Percentiles rank a stretch among this genome's conserved stretches.
Evolutionary conservation across 2,113 vertebrate genomes (phyloP).

Genomic region (Steatornis caripensis): DNA sequence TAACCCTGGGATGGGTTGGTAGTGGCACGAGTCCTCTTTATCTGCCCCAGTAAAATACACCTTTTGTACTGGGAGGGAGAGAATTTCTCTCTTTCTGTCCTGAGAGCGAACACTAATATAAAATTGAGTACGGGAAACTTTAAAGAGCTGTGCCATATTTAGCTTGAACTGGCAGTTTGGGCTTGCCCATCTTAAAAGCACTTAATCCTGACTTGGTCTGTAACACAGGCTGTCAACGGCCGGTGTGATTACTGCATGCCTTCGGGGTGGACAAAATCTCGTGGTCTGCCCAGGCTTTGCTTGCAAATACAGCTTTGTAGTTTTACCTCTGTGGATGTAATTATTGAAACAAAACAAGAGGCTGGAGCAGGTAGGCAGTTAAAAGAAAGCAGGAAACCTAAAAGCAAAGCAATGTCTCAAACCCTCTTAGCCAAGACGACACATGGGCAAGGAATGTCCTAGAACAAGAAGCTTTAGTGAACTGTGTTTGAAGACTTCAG

Average conservation of each 20-base stretch:
- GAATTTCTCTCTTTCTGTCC: not conserved
- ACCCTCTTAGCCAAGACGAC: not conserved
- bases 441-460: not conserved
- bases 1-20: not conserved
- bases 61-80: not conserved
- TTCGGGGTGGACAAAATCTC: not conserved
- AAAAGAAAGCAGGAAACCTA: not conserved
- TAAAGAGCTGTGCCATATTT: not conserved
- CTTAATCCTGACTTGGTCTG: not conserved
- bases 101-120: not conserved
- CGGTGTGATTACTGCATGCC: not conserved
- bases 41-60: not conserved
- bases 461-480: not conserved
- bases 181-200: not conserved
- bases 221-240: not conserved
- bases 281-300: not conserved
- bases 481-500: not conserved
- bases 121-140: not conserved
- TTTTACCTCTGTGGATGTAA: not conserved
- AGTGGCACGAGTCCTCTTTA: not conserved
- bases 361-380: not conserved
- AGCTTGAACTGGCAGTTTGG: not conserved
- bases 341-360: not conserved
- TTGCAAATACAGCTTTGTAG: not conserved
- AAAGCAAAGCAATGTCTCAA: not conserved